Percentiles rank a stretch among this genome's conserved stretches.
Conservation (phyloP, 2,113 vertebrate species). For the Anhinga rufa region DNA sequence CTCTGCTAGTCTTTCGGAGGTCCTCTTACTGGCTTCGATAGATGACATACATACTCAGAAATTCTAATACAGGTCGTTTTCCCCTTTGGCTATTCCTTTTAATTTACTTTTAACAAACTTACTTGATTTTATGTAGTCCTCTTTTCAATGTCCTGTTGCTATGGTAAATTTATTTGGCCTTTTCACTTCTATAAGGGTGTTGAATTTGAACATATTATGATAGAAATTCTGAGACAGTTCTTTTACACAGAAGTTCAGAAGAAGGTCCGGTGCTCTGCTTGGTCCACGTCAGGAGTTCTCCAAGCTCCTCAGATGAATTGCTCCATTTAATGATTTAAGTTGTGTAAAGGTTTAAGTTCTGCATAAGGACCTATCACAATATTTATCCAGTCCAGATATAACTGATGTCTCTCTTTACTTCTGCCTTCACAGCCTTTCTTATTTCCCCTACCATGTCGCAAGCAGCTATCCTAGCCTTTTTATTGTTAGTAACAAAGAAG, state of each 20-base stretch:
- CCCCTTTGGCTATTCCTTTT: background rate
- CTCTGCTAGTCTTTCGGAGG: background rate
- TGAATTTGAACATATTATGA: background rate
- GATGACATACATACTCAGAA: background rate
- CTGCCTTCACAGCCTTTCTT: background rate
- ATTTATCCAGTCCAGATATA: background rate
- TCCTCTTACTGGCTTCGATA: background rate
- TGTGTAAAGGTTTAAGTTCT: background rate
- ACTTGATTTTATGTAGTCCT: background rate
- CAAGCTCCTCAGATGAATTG: background rate
- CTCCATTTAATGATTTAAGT: background rate
- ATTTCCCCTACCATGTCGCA: background rate
- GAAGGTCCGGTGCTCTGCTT: background rate
- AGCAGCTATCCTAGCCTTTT: background rate
- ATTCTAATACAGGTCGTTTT: background rate
- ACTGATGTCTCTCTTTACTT: background rate
- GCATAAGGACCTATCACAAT: background rate
- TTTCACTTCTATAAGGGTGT: background rate
- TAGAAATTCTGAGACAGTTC: background rate
- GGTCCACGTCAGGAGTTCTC: background rate
- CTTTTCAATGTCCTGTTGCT: background rate
- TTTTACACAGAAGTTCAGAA: background rate
- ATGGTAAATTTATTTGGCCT: background rate
- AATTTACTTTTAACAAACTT: constrained; percentile 6
- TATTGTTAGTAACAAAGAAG: background rate